A percentile compares a stretch with the other conserved stretches of the same genome.
phyloP scores from a whole-genome alignment of 2,797 vertebrate genomes.

The Taenioides sp. region DNA sequence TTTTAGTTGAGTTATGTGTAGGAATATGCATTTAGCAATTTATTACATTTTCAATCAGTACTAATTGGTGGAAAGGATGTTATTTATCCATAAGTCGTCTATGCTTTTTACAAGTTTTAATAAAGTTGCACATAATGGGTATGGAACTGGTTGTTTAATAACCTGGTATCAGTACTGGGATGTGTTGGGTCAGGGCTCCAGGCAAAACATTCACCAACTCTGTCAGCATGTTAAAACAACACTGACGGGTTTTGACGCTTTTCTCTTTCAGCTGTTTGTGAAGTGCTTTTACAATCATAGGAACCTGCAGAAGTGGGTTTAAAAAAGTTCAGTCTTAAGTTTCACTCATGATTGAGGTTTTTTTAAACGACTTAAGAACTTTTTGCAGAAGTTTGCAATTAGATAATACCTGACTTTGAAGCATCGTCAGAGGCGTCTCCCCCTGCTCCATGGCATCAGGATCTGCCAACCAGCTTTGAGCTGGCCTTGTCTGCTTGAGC shows the following conservation, averaged over 20 bases:
- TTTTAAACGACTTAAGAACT: not conserved
- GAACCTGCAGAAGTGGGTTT: conserved; percentile 80
- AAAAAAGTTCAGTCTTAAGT: not conserved
- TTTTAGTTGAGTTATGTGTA: not conserved
- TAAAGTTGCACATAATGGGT: not conserved
- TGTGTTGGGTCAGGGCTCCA: conserved; percentile 92
- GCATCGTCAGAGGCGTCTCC: conserved; percentile 96
- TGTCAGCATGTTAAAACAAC: conserved; percentile 99
- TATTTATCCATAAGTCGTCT: no score
- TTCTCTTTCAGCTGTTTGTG: conserved; percentile 99
- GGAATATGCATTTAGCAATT: not conserved
- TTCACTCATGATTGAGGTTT: not conserved
- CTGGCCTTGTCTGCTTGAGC: conserved; percentile 95
- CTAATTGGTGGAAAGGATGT: not conserved
- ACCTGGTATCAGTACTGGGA: conserved; percentile 92
- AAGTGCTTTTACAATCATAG: conserved; percentile 97
- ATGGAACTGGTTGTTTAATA: not conserved
- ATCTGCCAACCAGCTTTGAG: conserved; percentile 96
- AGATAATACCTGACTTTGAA: conserved; percentile 90
- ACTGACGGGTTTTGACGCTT: conserved; percentile 97
- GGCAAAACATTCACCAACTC: conserved; percentile 97
- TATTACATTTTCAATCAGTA: not conserved
- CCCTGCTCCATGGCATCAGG: conserved; percentile 99
- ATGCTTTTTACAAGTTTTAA: not conserved
- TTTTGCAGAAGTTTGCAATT: not conserved